Evolutionary conservation across 2,797 vertebrate species (phyloP), one percentile per base, ranked within the genome.

Genomic region (Chaetodon trifasciatus): DNA sequence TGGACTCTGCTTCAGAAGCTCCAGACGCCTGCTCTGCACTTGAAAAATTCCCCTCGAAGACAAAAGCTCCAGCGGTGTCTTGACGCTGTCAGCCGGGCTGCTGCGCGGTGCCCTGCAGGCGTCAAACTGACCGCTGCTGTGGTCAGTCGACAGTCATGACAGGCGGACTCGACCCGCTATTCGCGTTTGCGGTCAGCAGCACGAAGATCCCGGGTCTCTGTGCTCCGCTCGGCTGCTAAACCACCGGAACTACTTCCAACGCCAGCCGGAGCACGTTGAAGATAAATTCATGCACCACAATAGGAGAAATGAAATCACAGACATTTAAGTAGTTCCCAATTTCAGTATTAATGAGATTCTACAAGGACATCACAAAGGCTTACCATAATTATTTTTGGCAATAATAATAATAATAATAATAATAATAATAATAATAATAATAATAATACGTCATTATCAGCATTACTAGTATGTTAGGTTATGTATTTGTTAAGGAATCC

Each of bases 201-300:
- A 37, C 74, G 81, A 68, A 82, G 88, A 91, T 84, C 90, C 91
- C 90, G 88, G 90, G 61, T 91, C 87, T 82, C 49, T 78, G 85
- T 53, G 88, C 92, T 88, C 83, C 81, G 87, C 91, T 88, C 83
- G 39, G 78, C 85, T 67, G 90, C 89, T 79, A 66, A 87, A 86
- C 84, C 91, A 91, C 94, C 94, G 95, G 95, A 95, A 95, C 95
- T 95, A 95, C 95, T 95, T 95, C 91, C 94, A 91, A 72, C 85
- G 89, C 82, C 90, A 92, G 92, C 92, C 94, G 89, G 90, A 95
- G 93, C 94, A 94, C 94, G 88, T 89, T 89, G 84, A 88, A 90
- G 90, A 94, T 85, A 42, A 91, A 94, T 94, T 82, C 92, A 92
- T 94, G 92, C 93, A 92, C 93, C 92, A 90, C 91, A 89, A 70